Conservation (phyloP, 2,888 invertebrate species). For the Pseudeuparius sepicola region DNA sequence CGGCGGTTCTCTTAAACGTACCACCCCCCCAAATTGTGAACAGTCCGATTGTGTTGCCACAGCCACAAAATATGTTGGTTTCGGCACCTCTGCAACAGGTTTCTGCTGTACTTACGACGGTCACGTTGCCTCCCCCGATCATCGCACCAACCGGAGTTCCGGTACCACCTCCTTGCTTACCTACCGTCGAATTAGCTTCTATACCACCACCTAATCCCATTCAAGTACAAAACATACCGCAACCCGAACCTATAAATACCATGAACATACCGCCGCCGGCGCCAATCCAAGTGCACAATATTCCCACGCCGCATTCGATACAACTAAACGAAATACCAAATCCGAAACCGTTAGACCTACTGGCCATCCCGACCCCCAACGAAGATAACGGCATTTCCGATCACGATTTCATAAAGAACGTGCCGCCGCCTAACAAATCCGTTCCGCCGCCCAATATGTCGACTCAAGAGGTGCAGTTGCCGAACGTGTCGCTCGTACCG, state of each 20-base stretch:
- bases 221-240: conserved; percentile 40
- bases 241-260: conserved; percentile 47
- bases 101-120: conserved; percentile 32
- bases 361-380: conserved; percentile 44
- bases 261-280: conserved; percentile 40
- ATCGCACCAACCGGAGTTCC: conserved; percentile 14
- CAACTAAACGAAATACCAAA: conserved; percentile 51
- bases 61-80: conserved; percentile 26
- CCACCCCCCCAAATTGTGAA: conserved; percentile 37
- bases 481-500: conserved; percentile 12
- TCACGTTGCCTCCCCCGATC: conserved; percentile 32
- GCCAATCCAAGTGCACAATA: conserved; percentile 46
- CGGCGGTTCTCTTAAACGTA: conserved; percentile 34
- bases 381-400: conserved; percentile 33
- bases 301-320: conserved; percentile 51
- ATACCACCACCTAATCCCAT: conserved; percentile 41
- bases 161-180: conserved; percentile 31
- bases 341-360: conserved; percentile 50
- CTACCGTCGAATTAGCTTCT: conserved; percentile 36
- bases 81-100: conserved; percentile 23
- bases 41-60: conserved; percentile 23
- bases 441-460: conserved; percentile 36
- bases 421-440: conserved; percentile 40
- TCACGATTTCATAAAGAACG: conserved; percentile 37
- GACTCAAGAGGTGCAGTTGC: too few relatives aligned